These are phyloP conservation scores for Apolygus lucorum DNA, from an alignment of 1,140 invertebrate genomes.

Conservation along the genomic window DNA sequence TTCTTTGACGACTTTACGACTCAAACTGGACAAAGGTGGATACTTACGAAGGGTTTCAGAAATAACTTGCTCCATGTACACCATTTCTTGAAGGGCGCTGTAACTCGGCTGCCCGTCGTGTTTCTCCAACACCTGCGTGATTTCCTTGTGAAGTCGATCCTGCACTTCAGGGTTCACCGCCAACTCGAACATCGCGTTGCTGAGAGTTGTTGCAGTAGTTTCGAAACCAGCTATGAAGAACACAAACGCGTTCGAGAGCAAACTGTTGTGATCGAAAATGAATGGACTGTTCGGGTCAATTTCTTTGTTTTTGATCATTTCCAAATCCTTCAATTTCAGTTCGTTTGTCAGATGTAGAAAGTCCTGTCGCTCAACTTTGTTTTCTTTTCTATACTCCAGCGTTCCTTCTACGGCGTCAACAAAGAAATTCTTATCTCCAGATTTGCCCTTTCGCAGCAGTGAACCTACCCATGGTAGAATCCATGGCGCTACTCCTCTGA, in stretches of 20 bases:
- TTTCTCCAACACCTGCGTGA: conserved; percentile 42
- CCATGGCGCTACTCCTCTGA: background rate
- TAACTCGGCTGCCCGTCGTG: conserved; percentile 38
- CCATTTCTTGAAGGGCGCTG: conserved; percentile 39
- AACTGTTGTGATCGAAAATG: background rate
- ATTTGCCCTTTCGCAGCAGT: conserved; percentile 31
- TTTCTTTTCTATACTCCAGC: conserved; percentile 41
- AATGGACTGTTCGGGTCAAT: background rate
- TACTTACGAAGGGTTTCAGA: conserved; percentile 49
- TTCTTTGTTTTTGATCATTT: conserved; percentile 12
- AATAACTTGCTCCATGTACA: conserved; percentile 35
- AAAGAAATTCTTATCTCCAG: conserved; percentile 44
- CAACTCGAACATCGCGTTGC: conserved; percentile 50
- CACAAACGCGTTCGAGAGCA: conserved; percentile 46
- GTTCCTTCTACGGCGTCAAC: conserved; percentile 39
- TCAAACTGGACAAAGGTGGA: conserved; percentile 41
- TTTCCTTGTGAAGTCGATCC: conserved; percentile 48
- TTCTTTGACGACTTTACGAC: conserved; percentile 43
- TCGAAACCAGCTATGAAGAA: conserved; percentile 62
- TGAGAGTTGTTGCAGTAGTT: conserved; percentile 53
- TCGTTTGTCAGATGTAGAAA: conserved; percentile 46
- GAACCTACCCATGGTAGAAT: background rate
- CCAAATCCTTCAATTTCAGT: conserved; percentile 37
- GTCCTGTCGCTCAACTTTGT: conserved; percentile 42
- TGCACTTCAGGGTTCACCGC: conserved; percentile 54